Evolutionary conservation across 2,797 vertebrate genomes (phyloP), one percentile per base, ranked within the genome.

Genomic region (Helarctos malayanus): DNA sequence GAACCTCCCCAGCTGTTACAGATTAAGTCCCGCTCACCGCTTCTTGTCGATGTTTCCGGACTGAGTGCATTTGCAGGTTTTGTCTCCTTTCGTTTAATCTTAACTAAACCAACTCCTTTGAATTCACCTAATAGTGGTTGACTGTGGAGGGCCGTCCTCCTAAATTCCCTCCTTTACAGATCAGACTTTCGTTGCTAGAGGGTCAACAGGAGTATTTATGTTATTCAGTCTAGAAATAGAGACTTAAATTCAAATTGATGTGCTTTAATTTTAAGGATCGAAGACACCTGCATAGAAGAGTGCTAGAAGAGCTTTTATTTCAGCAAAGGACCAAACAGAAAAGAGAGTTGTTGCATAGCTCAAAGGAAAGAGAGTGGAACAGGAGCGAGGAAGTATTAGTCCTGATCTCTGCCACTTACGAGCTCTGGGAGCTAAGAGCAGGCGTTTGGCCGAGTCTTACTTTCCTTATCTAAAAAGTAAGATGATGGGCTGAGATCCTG

Each of bases 1-100:
- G 94, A 98, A 63, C 4, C 7, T 97, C 84, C 84, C 73, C 95
- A 95, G 57, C 29, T 94, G 82, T 65, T 81, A 29, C 83, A 97
- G 82, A 95, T 97, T 95, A 96, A 15, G 0, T n/a, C 12, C 0
- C 56, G 12, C 35, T 96, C 52, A 38, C 78, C 89, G 35, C 15
- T 97, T 21, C 54, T 89, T 86, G 56, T 85, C n/a, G 56, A 56
- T 83, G 7, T 6, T 76, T 79, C 79, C 75, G 3, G 4, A 12
- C 7, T 0, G 0, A 73, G 13, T 47, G 86, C 73, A 94, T 29
- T 27, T 95, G 94, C 68, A 93, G 56, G 10, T 35, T 83, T 97
- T 91, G 35, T 81, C 38, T 83, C 4, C 47, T 25, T 80, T 92
- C 61, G 27, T 92, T 97, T 69, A 80, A 91, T 88, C 38, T 97